Percentiles rank a stretch among this genome's conserved stretches.
phyloP scores from a whole-genome alignment of 2,888 invertebrate genomes.

The Sarcophaga caerulescens region DNA sequence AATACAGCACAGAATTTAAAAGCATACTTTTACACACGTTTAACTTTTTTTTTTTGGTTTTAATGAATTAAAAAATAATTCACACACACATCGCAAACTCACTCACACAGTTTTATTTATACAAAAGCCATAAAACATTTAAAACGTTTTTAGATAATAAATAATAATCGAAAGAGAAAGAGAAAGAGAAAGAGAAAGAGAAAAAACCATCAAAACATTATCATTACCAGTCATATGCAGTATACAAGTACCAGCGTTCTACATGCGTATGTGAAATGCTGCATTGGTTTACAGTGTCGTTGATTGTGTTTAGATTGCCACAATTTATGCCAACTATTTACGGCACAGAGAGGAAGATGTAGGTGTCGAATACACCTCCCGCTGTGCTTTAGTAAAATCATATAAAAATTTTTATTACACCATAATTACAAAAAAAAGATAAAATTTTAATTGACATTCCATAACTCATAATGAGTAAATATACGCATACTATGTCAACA shows the following conservation, averaged over 20 bases:
- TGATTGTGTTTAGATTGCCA: too few species aligned
- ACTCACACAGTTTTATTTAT: not conserved
- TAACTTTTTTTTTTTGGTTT: not conserved
- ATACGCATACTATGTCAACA: not conserved
- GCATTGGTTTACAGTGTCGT: not conserved
- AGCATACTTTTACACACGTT: slow-evolving; percentile 7
- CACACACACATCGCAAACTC: not conserved
- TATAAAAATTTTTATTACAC: slow-evolving; percentile 62
- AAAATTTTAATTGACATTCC: slow-evolving; percentile 70
- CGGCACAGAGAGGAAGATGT: too few species aligned
- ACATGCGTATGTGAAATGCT: not conserved
- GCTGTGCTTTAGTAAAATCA: slow-evolving; percentile 5
- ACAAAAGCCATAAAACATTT: slow-evolving; percentile 15
- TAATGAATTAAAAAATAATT: not conserved
- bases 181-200: too few species aligned
- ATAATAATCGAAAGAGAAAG: not conserved
- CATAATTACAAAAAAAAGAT: slow-evolving; percentile 67
- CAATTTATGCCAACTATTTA: too few species aligned
- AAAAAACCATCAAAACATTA: too few species aligned
- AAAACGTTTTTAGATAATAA: slow-evolving; percentile 14
- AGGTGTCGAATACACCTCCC: too few species aligned
- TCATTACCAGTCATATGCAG: too few species aligned
- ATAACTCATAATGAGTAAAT: slow-evolving; percentile 32
- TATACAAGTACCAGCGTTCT: too few species aligned
- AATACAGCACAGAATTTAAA: not conserved